Base-by-base conservation (phyloP, 2,888 invertebrate genomes). In the Polydrusus pterygomalis region DNA sequence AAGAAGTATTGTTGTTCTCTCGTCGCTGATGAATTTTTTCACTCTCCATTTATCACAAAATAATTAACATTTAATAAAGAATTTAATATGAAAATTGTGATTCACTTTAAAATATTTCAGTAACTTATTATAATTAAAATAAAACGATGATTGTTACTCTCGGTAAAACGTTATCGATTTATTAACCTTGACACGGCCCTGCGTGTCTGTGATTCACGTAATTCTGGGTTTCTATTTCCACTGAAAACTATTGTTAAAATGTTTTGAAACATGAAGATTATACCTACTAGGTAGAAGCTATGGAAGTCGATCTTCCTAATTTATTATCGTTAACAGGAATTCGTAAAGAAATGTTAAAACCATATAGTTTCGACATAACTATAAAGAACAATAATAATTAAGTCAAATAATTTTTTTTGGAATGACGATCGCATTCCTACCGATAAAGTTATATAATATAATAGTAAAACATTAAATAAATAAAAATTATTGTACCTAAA, bases 141-240 rank as follows among this genome's bases (percentile, higher is more conserved):
- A 56, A 9, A 34, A 56, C 15, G 30, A 60, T 10, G 13, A n/a
- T 34, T 17, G 10, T 40, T 60, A 18, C 11, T 25, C 8, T 9
- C 7, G n/a, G 17, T 51, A 18, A 25, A 25, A 25, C 11, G 9
- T 2, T 60, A 11, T 11, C 38, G 15, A 38, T 3, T 11, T 2
- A 5, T 60, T 38, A 60, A 60, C 58, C 58, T 60, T 60, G 58
- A 60, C 58, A 60, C 58, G 58, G 38, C 18, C 58, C 58, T 60
- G 58, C 15, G 18, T 9, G 56, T 2, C 18, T n/a, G 38, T 60
- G 58, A 60, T 17, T 60, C 58, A 60, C 17, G 38, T 60, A 38
- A 60, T 38, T 18, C 17, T 38, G 7, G 58, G 34, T 60, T 17
- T 34, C 38, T 60, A 60, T 38, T 34, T 30, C 15, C 15, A 15